phyloP scores from a whole-genome alignment of 2,888 invertebrate species.

The Slavum lentiscoides region DNA sequence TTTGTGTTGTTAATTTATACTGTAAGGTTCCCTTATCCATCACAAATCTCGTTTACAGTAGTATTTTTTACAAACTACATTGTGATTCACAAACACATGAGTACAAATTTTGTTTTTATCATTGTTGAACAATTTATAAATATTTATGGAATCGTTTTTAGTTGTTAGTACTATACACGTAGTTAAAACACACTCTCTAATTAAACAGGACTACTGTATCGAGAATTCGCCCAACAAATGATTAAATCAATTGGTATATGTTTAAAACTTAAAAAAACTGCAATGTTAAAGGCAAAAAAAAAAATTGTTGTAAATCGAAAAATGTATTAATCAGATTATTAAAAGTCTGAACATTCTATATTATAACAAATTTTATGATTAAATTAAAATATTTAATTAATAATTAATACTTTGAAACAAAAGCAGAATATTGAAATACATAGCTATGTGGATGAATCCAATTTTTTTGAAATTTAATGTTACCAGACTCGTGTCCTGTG shows the following conservation, averaged over 20 bases:
- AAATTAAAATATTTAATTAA: not conserved
- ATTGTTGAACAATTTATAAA: slow-evolving; percentile 53
- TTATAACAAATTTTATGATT: not conserved
- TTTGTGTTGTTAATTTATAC: slow-evolving; percentile 35
- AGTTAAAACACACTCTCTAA: slow-evolving; percentile 27
- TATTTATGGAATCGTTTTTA: slow-evolving; percentile 52
- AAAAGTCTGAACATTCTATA: no score
- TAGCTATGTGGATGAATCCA: not conserved
- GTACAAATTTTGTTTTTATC: slow-evolving; percentile 53
- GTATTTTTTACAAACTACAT: slow-evolving; percentile 44
- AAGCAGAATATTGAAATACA: not conserved
- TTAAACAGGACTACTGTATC: slow-evolving; percentile 32
- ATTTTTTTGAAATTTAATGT: not conserved
- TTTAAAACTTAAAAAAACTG: not conserved
- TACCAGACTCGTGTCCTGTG: not conserved
- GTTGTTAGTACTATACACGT: slow-evolving; percentile 35
- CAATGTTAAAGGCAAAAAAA: not conserved
- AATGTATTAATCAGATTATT: not conserved
- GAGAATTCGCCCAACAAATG: not conserved
- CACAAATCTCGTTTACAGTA: slow-evolving; percentile 40
- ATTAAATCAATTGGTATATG: not conserved
- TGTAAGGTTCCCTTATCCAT: not conserved
- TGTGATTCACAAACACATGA: slow-evolving; percentile 51
- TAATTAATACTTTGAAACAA: not conserved
- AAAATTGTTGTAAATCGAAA: no score